Evolutionary conservation across 2,888 invertebrate genomes (phyloP), one percentile per base, ranked within the genome.

Genomic region (Scaptomyza cyrtandrae): DNA sequence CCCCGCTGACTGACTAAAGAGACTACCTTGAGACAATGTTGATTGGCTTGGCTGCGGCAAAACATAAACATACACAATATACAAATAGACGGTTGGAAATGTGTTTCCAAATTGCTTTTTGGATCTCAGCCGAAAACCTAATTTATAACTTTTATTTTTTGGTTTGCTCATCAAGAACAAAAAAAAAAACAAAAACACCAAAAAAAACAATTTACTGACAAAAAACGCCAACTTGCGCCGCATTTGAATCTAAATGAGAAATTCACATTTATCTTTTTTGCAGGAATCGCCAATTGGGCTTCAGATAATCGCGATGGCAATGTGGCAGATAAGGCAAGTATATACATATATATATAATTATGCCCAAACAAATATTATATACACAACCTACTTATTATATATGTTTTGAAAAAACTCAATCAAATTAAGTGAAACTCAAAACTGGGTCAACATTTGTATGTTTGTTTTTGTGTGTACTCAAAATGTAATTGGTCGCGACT

Each of bases 231-330:
- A 24, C 24, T 19, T 19, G 19, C 19, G 19, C 19, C 19, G 19
- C 19, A 19, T 19, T 35, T 35, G n/a, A 53, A 37, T 35, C 24
- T 44, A 72, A 68, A 70, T 71, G 52, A 58, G 68, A 31, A 69
- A 24, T 67, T 33, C 1, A 62, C 59, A 14, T 50, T 75, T 59
- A 11, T 79, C 56, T 52, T 61, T 62, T 45, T 83, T 86, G 55
- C 88, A 92, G 92, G 92, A 86, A 86, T 92, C 80, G 89, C 90
- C 73, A 92, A 90, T 83, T 92, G 92, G 93, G 86, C 89, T 71
- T 90, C 90, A 49, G 91, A 91, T 64, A 92, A 76, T 75, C 91
- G 91, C 71, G 93, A 93, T 85, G 90, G 89, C 82, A 91, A 89
- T 84, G 78, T 90, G 78, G 81, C 91, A 63, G 93, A 93, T 83